phyloP scores from a whole-genome alignment of 1,140 invertebrate species.

The Protaetia brevitarsis region DNA sequence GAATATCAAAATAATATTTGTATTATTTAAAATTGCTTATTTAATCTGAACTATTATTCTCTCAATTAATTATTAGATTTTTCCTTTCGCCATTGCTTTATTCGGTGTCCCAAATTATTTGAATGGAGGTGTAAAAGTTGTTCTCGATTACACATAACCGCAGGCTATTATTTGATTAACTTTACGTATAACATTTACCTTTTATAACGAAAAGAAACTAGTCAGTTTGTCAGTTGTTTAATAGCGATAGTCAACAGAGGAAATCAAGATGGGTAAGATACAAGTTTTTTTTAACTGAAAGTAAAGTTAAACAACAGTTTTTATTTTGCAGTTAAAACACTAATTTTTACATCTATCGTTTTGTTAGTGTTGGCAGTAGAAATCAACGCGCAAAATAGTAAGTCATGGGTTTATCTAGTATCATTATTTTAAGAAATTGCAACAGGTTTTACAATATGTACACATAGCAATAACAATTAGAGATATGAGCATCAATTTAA shows the following conservation, averaged over 20 bases:
- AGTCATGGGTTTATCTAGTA: not conserved
- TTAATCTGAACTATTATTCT: not conserved
- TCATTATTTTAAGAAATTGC: too few relatives aligned
- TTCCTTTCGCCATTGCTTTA: too few relatives aligned
- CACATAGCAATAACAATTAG: too few relatives aligned
- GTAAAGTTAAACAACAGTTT: not conserved
- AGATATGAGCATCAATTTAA: too few relatives aligned
- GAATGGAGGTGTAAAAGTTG: not conserved
- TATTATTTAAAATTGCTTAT: not conserved
- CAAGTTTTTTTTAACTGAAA: not conserved
- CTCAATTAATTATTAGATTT: too few relatives aligned
- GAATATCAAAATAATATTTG: too few relatives aligned
- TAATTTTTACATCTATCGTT: not conserved
- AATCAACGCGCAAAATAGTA: not conserved
- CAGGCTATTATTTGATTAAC: not conserved
- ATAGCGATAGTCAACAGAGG: not conserved
- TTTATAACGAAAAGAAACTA: not conserved
- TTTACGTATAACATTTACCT: not conserved
- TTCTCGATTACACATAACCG: not conserved
- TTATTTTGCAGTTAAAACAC: not conserved
- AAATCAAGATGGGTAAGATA: not conserved
- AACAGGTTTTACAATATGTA: too few relatives aligned
- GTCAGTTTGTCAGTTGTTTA: conserved; percentile 10
- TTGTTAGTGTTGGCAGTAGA: not conserved
- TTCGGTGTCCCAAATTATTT: not conserved